These are phyloP conservation scores for Drosophila subpulchrella DNA, from an alignment of 1,140 invertebrate species.

Conservation along the genomic window DNA sequence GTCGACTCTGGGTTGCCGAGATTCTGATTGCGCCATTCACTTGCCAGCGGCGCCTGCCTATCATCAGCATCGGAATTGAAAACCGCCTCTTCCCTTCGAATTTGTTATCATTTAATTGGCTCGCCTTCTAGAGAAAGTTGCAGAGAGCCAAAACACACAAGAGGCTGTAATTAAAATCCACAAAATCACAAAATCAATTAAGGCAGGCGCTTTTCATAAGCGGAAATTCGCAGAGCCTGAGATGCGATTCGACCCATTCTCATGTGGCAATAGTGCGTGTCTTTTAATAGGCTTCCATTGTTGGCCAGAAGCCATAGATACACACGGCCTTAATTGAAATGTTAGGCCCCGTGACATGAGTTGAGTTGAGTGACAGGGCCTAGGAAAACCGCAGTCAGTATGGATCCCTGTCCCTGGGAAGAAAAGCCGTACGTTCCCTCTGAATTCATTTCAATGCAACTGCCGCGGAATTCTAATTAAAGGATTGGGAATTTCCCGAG, in stretches of 20 bases:
- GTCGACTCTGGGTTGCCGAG: conserved; percentile 12
- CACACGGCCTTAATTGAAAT: conserved; percentile 62
- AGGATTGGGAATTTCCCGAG: conserved; percentile 6
- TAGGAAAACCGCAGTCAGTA: conserved; percentile 31
- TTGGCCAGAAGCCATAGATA: conserved; percentile 55
- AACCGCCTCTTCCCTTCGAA: conserved; percentile 45
- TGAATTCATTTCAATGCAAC: conserved; percentile 9
- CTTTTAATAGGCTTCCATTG: conserved; percentile 52
- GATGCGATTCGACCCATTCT: conserved; percentile 27
- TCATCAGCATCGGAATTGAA: conserved; percentile 54
- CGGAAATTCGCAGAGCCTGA: conserved; percentile 50
- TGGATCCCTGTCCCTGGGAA: conserved; percentile 24
- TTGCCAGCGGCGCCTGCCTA: conserved; percentile 73
- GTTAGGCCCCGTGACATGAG: conserved; percentile 59
- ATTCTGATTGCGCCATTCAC: conserved; percentile 61
- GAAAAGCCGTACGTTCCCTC: conserved; percentile 11
- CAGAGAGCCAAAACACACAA: conserved; percentile 12
- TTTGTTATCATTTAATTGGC: conserved; percentile 80
- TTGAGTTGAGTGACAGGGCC: conserved; percentile 56
- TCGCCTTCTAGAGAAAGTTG: conserved; percentile 62
- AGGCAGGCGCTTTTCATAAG: conserved; percentile 23
- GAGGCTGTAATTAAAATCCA: conserved; percentile 58
- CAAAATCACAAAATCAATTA: conserved; percentile 64
- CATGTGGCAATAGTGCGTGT: conserved; percentile 30
- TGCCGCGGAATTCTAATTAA: conserved; percentile 28